A percentile compares a stretch with the other conserved stretches of the same genome.
These are phyloP conservation scores for Leontocebus nigricollis DNA, from an alignment of 2,797 vertebrate species.

Conservation along the genomic window DNA sequence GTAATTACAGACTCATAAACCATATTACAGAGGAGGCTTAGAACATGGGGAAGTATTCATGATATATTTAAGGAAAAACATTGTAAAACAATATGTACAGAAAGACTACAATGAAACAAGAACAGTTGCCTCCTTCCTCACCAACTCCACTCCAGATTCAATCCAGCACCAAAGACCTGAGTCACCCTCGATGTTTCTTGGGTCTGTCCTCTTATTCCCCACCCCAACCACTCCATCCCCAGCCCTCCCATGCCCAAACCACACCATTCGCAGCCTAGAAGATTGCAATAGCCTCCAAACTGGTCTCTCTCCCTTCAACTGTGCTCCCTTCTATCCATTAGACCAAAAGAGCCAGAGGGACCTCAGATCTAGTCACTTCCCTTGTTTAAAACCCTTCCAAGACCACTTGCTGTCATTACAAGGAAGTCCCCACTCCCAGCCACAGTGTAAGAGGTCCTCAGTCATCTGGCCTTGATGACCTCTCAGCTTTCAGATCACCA, in stretches of 20 bases:
- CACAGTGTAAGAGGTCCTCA: background rate
- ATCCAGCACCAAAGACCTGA: background rate
- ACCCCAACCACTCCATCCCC: too few relatives aligned
- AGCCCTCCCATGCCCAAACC: rapidly evolving
- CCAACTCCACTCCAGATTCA: background rate
- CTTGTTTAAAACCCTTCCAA: background rate
- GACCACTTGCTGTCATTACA: background rate
- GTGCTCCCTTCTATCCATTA: background rate
- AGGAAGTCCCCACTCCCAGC: background rate
- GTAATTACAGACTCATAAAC: background rate
- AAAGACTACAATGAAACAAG: background rate
- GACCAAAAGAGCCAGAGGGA: background rate
- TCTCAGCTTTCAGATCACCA: background rate
- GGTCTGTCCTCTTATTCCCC: too few relatives aligned
- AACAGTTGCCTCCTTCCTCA: background rate
- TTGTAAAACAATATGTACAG: background rate
- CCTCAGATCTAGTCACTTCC: background rate
- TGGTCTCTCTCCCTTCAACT: background rate
- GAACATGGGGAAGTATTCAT: background rate
- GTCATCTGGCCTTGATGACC: background rate
- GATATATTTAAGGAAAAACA: background rate
- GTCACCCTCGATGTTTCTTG: background rate
- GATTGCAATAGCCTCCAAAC: background rate
- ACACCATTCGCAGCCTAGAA: too few relatives aligned
- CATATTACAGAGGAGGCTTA: background rate